Base-by-base conservation (phyloP, 2,888 invertebrate genomes). In the Campopleginae sp. region DNA sequence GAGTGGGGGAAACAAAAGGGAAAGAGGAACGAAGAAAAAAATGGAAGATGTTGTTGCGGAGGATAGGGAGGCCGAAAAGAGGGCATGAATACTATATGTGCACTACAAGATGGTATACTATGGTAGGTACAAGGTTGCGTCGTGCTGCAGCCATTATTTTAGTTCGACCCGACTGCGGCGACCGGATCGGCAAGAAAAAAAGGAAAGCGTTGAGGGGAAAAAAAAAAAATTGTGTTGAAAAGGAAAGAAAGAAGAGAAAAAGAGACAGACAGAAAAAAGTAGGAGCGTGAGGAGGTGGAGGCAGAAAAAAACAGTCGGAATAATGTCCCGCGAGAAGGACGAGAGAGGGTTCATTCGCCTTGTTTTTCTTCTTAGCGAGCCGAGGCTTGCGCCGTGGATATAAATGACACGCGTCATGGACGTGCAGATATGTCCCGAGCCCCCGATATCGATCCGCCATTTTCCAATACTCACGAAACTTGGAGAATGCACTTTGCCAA, bases 321-420 rank as follows among this genome's bases (percentile, higher is more conserved):
- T 58, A 58, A 78, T 44, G 77, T 79, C 44, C 44, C 70, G 70
- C 74, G 58, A 68, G 83, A 86, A 84, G 84, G 86, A 83, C 78
- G 86, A 65, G 72, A 58, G 72, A 58, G 72, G 82, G 86, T 88
- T 88, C 87, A 86, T 89, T 89, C 86, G 87, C 88, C 88, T 87
- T 66, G 79, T 83, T 84, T 82, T 80, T 86, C 71, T 80, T 80
- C 76, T 51, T 31, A 23, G 27, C 33, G 70, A 54, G 31, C 76
- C 42, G 70, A 51, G 42, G 23, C 76, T 19, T 61, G 46, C 27
- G 44, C 33, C 66, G 42, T 66, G 68, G 68, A 81, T 54, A 68
- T 54, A 77, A 72, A 72, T 71, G 72, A 78, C 82, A 42, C 48
- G 42, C 82, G 77, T 82, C 82, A 78, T 58, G 65, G 38, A 72